Evolutionary conservation across 2,113 vertebrate genomes (phyloP), one percentile per base, ranked within the genome.

Genomic region (Amphiprion ocellaris): DNA sequence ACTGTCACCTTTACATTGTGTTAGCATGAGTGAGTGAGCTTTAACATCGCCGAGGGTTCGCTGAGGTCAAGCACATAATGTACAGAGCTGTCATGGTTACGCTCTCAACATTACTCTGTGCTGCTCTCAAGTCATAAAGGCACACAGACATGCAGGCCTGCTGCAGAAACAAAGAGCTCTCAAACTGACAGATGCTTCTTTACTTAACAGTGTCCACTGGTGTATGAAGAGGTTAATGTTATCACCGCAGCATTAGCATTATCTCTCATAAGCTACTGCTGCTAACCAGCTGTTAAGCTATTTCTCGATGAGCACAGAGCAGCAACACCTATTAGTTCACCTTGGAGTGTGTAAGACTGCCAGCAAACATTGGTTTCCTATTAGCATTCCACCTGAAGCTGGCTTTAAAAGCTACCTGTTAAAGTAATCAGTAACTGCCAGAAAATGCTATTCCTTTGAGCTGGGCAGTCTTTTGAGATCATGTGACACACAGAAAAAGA

Each of bases 41-140:
- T 93, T 15, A 44, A 47, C 69, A 41, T 81, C 37, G 97, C 92
- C 77, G 97, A 95, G 92, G 95, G 92, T 90, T 95, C 80, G 71
- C 84, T 96, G 96, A 98, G 97, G 96, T 97, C 97, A 97, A 96
- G 94, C 97, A 97, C 96, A 97, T 92, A 96, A 95, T 95, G 96
- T 97, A 97, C 97, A 93, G 97, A 97, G 97, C 96, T 92, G 93
- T 96, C 94, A 94, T 93, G 92, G 83, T 95, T 95, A 96, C 95
- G 95, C 97, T 97, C 97, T 94, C 85, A 73, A 94, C 87, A 95
- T 96, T 96, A 96, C 96, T 95, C 95, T 96, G 95, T 97, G 96
- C 87, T 96, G 97, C 97, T 97, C 97, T 98, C 98, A 96, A 95
- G 87, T 94, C 92, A 73, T 47, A 58, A 77, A 77, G 56, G 77